Evolutionary conservation across 2,888 invertebrate genomes (phyloP).

Genomic region (Drosophila picticornis): DNA sequence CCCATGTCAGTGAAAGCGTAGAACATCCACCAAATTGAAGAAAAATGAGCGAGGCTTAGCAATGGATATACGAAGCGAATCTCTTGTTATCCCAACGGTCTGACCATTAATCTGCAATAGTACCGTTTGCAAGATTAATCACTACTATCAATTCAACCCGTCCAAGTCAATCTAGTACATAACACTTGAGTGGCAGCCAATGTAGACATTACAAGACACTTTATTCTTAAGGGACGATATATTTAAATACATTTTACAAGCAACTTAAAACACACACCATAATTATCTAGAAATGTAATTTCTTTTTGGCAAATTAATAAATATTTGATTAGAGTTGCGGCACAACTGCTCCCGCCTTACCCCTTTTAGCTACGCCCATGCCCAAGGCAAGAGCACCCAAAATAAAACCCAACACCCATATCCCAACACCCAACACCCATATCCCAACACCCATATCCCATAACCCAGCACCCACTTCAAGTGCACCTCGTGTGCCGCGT

Average conservation of each 20-base stretch:
- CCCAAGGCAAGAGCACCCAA: conserved; percentile 12
- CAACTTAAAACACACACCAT: background rate
- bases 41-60: background rate
- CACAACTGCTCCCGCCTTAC: background rate
- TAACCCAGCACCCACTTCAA: conserved; percentile 1
- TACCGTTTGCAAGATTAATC: no score
- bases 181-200: background rate
- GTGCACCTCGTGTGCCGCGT: conserved; percentile 39
- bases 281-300: background rate
- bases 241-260: background rate
- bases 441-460: background rate
- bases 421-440: background rate
- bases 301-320: background rate
- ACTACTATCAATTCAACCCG: accelerated
- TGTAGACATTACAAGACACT: no score
- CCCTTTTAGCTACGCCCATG: background rate
- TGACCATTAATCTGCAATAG: no score
- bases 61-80: background rate
- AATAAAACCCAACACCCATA: background rate
- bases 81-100: background rate
- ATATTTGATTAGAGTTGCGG: background rate
- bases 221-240: no score
- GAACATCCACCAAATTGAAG: background rate
- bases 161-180: background rate
- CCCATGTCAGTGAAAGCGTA: background rate